Conservation (phyloP, 2,113 vertebrate genomes). For the Prolemur simus region DNA sequence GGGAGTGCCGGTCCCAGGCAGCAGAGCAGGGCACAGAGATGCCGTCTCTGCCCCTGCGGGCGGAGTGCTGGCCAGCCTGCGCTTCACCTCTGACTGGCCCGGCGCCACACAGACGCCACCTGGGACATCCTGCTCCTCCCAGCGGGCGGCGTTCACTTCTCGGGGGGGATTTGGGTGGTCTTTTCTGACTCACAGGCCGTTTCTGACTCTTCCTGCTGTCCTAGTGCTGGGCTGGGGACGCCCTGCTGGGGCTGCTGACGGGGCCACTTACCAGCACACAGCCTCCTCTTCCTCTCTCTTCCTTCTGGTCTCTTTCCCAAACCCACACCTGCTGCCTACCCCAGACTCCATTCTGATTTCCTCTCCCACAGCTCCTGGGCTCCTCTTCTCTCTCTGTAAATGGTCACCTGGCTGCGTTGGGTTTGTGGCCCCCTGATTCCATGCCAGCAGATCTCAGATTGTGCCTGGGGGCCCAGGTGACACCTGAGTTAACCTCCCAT, state of each 20-base stretch:
- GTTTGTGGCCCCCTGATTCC: not conserved
- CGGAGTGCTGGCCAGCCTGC: not conserved
- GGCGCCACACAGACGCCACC: not conserved
- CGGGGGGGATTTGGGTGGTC: accelerated
- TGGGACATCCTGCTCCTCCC: not conserved
- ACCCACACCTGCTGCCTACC: not conserved
- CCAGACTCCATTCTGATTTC: not conserved
- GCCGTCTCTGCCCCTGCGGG: not conserved
- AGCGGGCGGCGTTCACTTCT: not conserved
- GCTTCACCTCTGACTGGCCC: too few relatives aligned
- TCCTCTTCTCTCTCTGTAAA: not conserved
- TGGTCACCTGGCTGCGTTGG: not conserved
- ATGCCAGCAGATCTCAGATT: not conserved
- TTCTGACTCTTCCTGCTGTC: not conserved
- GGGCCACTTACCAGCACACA: accelerated
- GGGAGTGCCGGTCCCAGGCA: accelerated
- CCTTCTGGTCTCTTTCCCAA: not conserved
- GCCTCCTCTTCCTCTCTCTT: not conserved
- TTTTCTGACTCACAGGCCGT: not conserved
- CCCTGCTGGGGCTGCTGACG: not conserved
- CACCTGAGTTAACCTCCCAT: not conserved
- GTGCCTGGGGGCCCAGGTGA: not conserved
- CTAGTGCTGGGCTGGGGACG: too few relatives aligned
- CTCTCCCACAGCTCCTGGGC: not conserved
- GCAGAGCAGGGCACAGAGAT: too few relatives aligned